Evolutionary conservation across 92 coral and sea anemone species (phyloP), one percentile per base, ranked within the genome.

Genomic region (Zoanthus solanderi): DNA sequence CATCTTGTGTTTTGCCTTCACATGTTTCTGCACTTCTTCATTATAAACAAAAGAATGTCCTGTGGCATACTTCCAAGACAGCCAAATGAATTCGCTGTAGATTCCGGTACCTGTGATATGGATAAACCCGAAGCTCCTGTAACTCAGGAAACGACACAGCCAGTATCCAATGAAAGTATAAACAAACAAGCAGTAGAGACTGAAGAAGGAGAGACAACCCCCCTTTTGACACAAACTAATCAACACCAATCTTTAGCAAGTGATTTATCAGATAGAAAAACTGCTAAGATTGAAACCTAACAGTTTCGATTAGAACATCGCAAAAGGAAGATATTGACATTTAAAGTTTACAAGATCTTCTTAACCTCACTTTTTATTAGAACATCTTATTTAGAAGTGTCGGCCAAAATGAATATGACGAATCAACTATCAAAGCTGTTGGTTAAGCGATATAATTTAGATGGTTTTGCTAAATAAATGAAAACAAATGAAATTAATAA

Each of bases 1-100:
- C 98, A 94, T 44, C 94, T 94, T 46, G 98, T 95, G 31, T 94
- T 94, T 52, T 90, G 94, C 58, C 91, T 94, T 34, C 98, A 94
- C 73, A 92, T 94, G 98, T 94, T 94, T 31, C 83, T 94, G 76
- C 98, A 94, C 72, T 94, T 94, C 50, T 94, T 83, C 79, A 91
- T 94, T 53, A 94, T 94, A 65, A 94, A 89, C 37, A 88, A 92
- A 52, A 91, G 88, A 65, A 78, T 92, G 93, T 54, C 47, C 8
- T 66, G 7, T 42, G n/a, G 34, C 28, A 29, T 53, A 23, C 30
- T 77, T 18, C 61, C 82, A 29, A 54, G 65, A 54, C 66, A 31
- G 18, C 65, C 75, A 69, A 32, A 9, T 30, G 17, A 69, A 44
- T 12, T 23, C 0, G 46, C 8, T 12, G 12, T 16, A 16, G 81